Base-by-base conservation (phyloP, 2,797 vertebrate genomes). In the Brachyalestes nurse region DNA sequence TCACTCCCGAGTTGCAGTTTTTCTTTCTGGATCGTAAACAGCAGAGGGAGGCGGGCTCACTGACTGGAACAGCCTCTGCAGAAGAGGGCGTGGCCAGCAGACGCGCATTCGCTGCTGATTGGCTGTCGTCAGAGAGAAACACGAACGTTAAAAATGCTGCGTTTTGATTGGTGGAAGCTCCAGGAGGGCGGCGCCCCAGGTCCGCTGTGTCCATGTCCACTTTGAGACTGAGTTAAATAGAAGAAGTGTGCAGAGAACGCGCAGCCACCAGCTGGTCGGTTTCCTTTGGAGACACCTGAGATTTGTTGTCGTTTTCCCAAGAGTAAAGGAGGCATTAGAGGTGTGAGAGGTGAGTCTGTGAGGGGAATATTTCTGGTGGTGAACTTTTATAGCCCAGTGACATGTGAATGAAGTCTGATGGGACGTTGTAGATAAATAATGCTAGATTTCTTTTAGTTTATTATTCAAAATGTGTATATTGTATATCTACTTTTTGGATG, bases 1-100 rank as follows among this genome's bases (percentile, higher is more conserved):
- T 86, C 76, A 34, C 38, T 51, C 53, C 64, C 13, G 17, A 53
- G 85, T 86, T 84, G n/a, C 77, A 53, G 61, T 72, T 82, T 74
- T 25, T 2, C 7, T 12, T 3, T 0, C 12, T 10, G 47, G 10
- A 49, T 45, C 4, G 7, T 12, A 4, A 12, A 2, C 6, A 1
- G 13, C 9, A 12, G 9, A 53, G 85, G 85, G 85, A 61, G 69
- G 64, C 61, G 2, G 13, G 28, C 8, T 4, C 5, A 8, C 9
- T 57, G 0, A 0, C 2, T 16, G 12, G 70, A 82, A 82, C 77
- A 80, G 82, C 85, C 42, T 1, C 1, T 12, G 0, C 6, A 13
- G 0, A 16, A 21, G 6, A 21, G 62, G 70, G 85, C 42, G 77
- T 28, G 77, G 17, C 28, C 14, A 62, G 0, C 0, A 16, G 5